Evolutionary conservation across 2,888 invertebrate genomes (phyloP), one percentile per base, ranked within the genome.

Genomic region (Cerastis rubricosa): DNA sequence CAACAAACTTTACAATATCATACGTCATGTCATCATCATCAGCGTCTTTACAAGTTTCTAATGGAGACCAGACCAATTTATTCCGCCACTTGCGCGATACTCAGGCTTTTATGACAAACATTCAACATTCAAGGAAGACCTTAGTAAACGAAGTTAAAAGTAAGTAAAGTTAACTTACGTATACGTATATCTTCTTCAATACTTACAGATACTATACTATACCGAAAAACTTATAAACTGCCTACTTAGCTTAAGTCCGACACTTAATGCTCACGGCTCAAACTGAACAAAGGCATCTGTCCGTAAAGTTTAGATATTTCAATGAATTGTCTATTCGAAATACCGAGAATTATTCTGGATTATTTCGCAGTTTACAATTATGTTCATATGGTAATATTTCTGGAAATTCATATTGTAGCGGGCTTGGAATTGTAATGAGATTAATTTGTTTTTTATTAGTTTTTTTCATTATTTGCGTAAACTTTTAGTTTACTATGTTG

Each of bases 281-380:
- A 47, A 69, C 22, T 51, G 54, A 78, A 61, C 29, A 78, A 83
- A 61, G 22, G 29, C 22, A 57, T 43, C 45, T 59, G 29, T 54
- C 54, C 74, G 19, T 54, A 69, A 69, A 78, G 54, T 78, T 78
- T 19, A 43, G n/a, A 57, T 71, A 74, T 69, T 83, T 71, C 35
- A 49, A 71, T 71, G 49, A 65, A 65, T 71, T 25, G 51, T 47
- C 17, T 59, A n/a, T 47, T 49, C n/a, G 9, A 61, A 71, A 72
- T 51, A 79, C 54, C 17, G 17, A 17, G 51, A 35, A 63, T 61
- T 64, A 74, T 40, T 54, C 5, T 29, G 19, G 19, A 35, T 69
- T 68, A 65, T 68, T 80, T 74, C 12, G 2, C 35, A 59, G 4
- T 12, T 40, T 40, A 40, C 12, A 40, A 63, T 1, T 12, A 7